Evolutionary conservation across 2,113 vertebrate genomes (phyloP), one percentile per base, ranked within the genome.

Genomic region (Sylvia atricapilla): DNA sequence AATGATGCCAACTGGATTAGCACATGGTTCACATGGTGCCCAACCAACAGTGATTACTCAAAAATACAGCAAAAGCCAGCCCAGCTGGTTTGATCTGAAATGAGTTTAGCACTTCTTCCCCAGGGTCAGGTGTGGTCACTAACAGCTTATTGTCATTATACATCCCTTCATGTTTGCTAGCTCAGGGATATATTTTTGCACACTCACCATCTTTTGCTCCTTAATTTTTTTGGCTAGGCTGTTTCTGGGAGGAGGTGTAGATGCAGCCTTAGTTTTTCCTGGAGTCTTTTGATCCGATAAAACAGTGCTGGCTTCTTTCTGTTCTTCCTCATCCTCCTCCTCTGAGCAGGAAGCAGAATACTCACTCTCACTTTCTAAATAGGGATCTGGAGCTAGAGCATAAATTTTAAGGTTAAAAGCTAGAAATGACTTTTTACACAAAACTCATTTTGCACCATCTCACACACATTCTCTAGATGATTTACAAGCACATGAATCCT

Each of bases 341-440:
- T 97, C 98, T 20, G 98, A 99, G 96, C 98, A 98, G 28, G 99
- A 99, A 56, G 98, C 96, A 19, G 99, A 99, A 84, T 98, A 98
- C 82, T 99, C 99, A 59, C 98, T 99, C 90, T 99, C 99, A 19
- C 98, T 99, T 95, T 99, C 98, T 21, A 98, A 98, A 68, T 95
- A 95, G 18, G 98, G 84, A 89, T 97, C 98, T 3, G 98, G 96
- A 60, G 96, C 98, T 99, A 94, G 28, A 91, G 33, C 58, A 82
- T 16, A 93, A 91, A 89, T 50, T 33, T 86, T 49, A 73, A 50
- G 22, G 69, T 94, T 83, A 96, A 94, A 86, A 87, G 33, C 39
- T 33, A 90, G 44, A 33, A 75, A 79, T 6, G 0, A 53, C 31
- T 87, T 89, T 79, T 66, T 39, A 59, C 25, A 58, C 6, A 67